Base-by-base conservation (phyloP, 2,888 invertebrate species). In the Lasioglossum figueresi region DNA sequence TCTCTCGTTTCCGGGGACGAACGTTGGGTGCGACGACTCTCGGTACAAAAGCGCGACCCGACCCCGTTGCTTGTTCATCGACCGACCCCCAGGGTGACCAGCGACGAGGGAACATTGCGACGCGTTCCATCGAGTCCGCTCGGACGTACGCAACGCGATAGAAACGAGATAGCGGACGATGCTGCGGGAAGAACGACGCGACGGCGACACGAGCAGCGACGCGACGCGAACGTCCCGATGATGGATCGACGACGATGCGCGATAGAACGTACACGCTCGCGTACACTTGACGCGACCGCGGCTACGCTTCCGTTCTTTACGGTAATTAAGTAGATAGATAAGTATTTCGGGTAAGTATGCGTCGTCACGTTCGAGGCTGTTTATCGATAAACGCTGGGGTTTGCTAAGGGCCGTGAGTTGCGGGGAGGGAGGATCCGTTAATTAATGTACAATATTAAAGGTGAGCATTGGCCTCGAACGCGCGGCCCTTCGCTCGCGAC, bases 271-370 rank as follows among this genome's bases (percentile, higher is more conserved):
- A 14, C 14, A 71, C 63, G 72, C 59, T 59, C 59, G 31, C 63
- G 63, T 66, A 34, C 63, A 6, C 5, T 10, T 43, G 4, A 43
- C 76, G 81, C 80, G 77, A 71, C 66, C 71, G 66, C 82, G 56
- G 79, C 85, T 83, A 84, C 86, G 83, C 66, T 78, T 77, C 48
- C 70, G 68, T 85, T 77, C 76, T 82, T 84, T 83, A 80, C 71
- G 70, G 80, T 59, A 89, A 88, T 90, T 90, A 89, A 90, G 87
- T 90, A 89, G 80, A 88, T 83, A 82, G 63, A 59, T 84, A 84
- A 87, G 82, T 87, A 85, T 74, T 82, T 74, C 68, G 37, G 76
- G 72, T 88, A 87, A 90, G 89, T 89, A 82, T 72, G 71, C 85
- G 80, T 82, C 79, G 77, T 43, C 84, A 71, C 88, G 87, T 82